A percentile compares a stretch with the other conserved stretches of the same genome.
These are phyloP conservation scores for Ictalurus punctatus DNA, from an alignment of 2,113 vertebrate genomes.

Conservation along the genomic window DNA sequence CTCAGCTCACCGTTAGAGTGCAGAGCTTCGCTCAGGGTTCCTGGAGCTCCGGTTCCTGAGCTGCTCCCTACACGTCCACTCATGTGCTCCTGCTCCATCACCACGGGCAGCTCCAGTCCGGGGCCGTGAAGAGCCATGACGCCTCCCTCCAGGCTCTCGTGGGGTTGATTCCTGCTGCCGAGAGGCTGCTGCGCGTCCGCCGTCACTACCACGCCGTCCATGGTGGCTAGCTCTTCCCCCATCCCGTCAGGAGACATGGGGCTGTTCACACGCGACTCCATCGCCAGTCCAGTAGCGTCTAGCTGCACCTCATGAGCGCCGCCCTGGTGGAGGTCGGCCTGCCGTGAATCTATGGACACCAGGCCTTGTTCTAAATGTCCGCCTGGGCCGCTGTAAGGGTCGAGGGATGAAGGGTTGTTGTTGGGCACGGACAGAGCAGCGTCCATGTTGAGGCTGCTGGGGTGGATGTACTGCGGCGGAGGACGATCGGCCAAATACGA, in stretches of 20 bases:
- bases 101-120: slow-evolving; percentile 90
- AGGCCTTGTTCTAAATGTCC: slow-evolving; percentile 89
- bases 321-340: slow-evolving; percentile 82
- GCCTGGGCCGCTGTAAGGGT: slow-evolving; percentile 84
- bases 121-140: slow-evolving; percentile 86
- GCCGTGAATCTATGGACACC: slow-evolving; percentile 88
- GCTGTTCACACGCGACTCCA: slow-evolving; percentile 92
- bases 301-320: slow-evolving; percentile 86
- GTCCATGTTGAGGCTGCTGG: slow-evolving; percentile 91
- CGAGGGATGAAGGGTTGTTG: slow-evolving; percentile 83
- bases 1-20: slow-evolving; percentile 84
- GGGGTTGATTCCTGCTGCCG: slow-evolving; percentile 75
- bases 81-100: slow-evolving; percentile 91
- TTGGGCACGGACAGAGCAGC: slow-evolving; percentile 83
- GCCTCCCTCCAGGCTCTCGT: slow-evolving; percentile 76
- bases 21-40: slow-evolving; percentile 83
- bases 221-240: slow-evolving; percentile 82
- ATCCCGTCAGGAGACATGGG: slow-evolving; percentile 91
- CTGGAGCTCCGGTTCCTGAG: slow-evolving; percentile 75
- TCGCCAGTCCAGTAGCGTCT: slow-evolving; percentile 81
- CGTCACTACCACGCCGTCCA: slow-evolving; percentile 82
- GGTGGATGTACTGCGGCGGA: slow-evolving; percentile 97
- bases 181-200: slow-evolving; percentile 82
- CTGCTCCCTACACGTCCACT: slow-evolving; percentile 75
- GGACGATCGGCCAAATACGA: slow-evolving; percentile 97